Percentiles rank a stretch among this genome's conserved stretches.
Evolutionary conservation across 1,140 invertebrate species (phyloP).

Genomic region (Aphis gossypii): DNA sequence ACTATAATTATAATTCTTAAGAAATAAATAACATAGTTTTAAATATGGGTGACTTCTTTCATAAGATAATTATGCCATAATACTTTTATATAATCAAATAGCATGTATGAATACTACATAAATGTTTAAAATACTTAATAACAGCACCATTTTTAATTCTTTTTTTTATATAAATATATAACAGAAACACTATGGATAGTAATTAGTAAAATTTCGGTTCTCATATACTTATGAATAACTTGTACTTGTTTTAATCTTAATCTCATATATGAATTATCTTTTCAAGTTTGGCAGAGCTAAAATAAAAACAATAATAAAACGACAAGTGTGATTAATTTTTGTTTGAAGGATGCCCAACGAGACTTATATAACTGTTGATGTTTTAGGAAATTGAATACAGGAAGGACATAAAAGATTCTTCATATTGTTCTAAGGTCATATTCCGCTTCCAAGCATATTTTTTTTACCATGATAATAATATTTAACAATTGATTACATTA

Average conservation of each 20-base stretch:
- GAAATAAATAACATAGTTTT: neutral
- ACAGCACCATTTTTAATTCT: neutral
- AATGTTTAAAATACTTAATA: neutral
- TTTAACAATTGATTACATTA: constrained; percentile 1
- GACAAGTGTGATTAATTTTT: neutral
- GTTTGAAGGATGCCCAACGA: neutral
- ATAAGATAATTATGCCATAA: neutral
- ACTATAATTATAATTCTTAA: neutral
- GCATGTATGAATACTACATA: neutral
- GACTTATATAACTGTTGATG: neutral
- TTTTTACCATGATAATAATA: neutral
- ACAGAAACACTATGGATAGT: neutral
- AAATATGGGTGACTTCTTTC: neutral
- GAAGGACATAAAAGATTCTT: neutral
- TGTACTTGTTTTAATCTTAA: neutral
- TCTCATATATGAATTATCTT: neutral
- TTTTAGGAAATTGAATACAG: neutral
- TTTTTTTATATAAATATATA: neutral
- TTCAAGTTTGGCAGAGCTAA: neutral
- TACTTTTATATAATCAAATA: neutral
- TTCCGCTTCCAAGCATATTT: neutral
- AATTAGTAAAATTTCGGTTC: neutral
- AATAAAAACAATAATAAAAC: neutral
- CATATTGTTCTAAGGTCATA: neutral
- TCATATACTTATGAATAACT: neutral